Percentiles rank a stretch among this genome's conserved stretches.
Conservation (phyloP, 2,797 vertebrate species). For the Delichon dasypus region DNA sequence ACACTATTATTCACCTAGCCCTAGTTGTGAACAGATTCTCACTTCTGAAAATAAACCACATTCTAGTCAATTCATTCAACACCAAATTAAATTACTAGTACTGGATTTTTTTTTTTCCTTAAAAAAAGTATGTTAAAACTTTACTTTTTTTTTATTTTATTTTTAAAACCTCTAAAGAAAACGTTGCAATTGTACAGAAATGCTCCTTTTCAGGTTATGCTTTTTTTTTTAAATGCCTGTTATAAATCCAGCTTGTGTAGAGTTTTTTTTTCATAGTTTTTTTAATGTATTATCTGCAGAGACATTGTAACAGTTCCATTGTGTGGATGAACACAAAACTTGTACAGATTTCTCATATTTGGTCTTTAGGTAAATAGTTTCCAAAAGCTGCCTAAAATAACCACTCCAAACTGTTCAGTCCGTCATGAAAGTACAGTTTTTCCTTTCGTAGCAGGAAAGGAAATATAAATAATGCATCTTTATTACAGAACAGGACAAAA, state of each 20-base stretch:
- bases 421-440: conserved; percentile 73
- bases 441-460: conserved; percentile 67
- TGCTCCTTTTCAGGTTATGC: conserved; percentile 61
- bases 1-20: conserved; percentile 69
- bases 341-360: conserved; percentile 78
- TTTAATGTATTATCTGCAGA: conserved; percentile 73
- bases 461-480: conserved; percentile 80
- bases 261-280: conserved; percentile 66
- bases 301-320: conserved; percentile 73
- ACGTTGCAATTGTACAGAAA: conserved; percentile 56
- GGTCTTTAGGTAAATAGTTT: conserved; percentile 80
- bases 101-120: conserved; percentile 45
- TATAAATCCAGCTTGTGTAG: conserved; percentile 74
- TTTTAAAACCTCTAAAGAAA: conserved; percentile 59
- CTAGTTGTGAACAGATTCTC: conserved; percentile 67
- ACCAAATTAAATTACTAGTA: conserved; percentile 57
- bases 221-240: conserved; percentile 68
- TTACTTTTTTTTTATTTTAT: conserved; percentile 31
- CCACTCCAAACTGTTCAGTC: conserved; percentile 78
- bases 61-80: conserved; percentile 64
- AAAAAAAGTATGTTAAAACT: conserved; percentile 52
- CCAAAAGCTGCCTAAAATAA: conserved; percentile 77
- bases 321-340: conserved; percentile 73
- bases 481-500: conserved; percentile 66
- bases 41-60: conserved; percentile 70